Conservation (phyloP, 1,140 invertebrate genomes). For the Brachionus calyciflorus region DNA sequence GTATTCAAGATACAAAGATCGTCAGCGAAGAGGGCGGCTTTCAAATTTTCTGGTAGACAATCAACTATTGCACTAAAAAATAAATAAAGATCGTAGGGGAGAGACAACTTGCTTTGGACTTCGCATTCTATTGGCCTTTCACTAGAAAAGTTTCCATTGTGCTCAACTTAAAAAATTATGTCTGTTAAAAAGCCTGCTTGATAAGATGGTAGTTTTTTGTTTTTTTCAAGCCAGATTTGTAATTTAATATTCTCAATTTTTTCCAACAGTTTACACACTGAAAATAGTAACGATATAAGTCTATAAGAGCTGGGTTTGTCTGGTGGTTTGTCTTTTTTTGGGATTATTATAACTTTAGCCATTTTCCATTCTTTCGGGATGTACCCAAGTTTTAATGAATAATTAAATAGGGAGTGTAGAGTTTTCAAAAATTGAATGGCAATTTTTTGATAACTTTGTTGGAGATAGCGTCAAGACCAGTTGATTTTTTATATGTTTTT, state of each 20-base stretch:
- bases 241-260: constrained; percentile 38
- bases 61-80: too few relatives aligned
- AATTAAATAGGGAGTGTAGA: neutral
- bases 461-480: constrained; percentile 25
- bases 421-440: neutral
- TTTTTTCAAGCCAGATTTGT: constrained; percentile 8
- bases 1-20: too few relatives aligned
- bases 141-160: too few relatives aligned
- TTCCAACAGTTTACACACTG: constrained; percentile 47
- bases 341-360: constrained; percentile 36
- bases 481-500: constrained; percentile 17
- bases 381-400: neutral
- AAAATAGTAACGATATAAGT: constrained; percentile 47
- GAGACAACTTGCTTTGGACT: too few relatives aligned
- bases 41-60: too few relatives aligned
- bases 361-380: constrained; percentile 46
- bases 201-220: neutral
- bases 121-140: too few relatives aligned
- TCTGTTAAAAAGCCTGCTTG: constrained; percentile 44
- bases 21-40: too few relatives aligned
- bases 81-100: too few relatives aligned
- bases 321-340: too few relatives aligned
- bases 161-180: neutral
- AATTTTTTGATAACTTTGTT: constrained; percentile 17
- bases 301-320: constrained; percentile 37